A percentile compares a stretch with the other conserved stretches of the same genome.
phyloP scores from a whole-genome alignment of 2,888 invertebrate genomes.

The Lutraria lutraria region DNA sequence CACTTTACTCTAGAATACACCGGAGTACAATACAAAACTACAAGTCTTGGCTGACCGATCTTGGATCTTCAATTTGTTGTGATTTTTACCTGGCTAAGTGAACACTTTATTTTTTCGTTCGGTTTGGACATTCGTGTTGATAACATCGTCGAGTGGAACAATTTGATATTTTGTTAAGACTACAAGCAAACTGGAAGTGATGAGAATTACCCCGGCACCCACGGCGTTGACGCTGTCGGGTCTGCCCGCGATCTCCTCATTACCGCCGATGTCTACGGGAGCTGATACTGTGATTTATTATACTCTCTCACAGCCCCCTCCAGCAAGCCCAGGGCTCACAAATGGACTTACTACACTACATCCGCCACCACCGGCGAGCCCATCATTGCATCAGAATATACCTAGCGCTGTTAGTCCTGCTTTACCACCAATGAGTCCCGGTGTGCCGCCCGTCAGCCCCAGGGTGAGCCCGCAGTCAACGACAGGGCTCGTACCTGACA shows the following conservation, averaged over 20 bases:
- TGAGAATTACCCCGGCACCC: constrained; percentile 68
- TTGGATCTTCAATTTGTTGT: neutral
- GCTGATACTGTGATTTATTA: constrained; percentile 70
- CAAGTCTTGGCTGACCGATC: neutral
- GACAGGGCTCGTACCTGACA: constrained; percentile 67
- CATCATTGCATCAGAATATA: constrained; percentile 31
- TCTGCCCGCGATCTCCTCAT: constrained; percentile 47
- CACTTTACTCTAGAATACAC: neutral
- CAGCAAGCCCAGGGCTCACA: constrained; percentile 64
- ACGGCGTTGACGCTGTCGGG: constrained; percentile 51
- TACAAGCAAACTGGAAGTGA: constrained; percentile 65
- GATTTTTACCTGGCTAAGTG: neutral
- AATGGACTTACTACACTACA: constrained; percentile 45
- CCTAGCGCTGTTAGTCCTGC: constrained; percentile 52
- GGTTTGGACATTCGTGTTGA: neutral
- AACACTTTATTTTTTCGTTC: neutral
- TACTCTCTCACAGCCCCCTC: constrained; percentile 70
- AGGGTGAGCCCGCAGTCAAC: constrained; percentile 59
- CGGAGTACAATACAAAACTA: neutral
- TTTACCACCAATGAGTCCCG: constrained; percentile 39
- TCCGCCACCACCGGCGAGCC: constrained; percentile 34
- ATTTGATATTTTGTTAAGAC: constrained; percentile 8
- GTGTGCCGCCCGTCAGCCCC: constrained; percentile 61
- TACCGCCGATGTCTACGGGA: constrained; percentile 51
- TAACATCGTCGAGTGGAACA: neutral